phyloP scores from a whole-genome alignment of 2,113 vertebrate species.

The Xiphophorus couchianus region DNA sequence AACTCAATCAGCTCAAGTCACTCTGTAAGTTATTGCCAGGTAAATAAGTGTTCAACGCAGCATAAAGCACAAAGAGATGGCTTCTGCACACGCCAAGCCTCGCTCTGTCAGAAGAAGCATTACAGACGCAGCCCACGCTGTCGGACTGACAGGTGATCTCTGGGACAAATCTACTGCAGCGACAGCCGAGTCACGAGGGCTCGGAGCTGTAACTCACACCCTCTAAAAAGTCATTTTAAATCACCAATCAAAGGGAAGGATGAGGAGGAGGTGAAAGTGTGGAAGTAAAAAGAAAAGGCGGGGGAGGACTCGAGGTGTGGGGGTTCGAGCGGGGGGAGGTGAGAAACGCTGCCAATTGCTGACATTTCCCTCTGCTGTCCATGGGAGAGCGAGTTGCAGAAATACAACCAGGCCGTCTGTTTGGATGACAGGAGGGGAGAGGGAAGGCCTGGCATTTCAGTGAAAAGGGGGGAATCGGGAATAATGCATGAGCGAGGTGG shows the following conservation, averaged over 20 bases:
- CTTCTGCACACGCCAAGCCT: background rate
- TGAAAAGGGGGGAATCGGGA: constrained; percentile 19
- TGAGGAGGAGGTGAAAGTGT: constrained; percentile 38
- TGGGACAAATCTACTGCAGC: background rate
- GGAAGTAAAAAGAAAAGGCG: background rate
- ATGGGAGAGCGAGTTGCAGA: constrained; percentile 33
- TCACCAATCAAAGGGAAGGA: constrained; percentile 5
- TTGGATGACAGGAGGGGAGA: constrained; percentile 24
- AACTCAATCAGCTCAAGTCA: background rate
- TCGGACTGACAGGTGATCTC: constrained; percentile 21
- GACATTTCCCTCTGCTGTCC: constrained; percentile 51
- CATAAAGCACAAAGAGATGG: background rate
- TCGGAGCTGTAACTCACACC: constrained; percentile 11
- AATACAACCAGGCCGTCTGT: constrained; percentile 27
- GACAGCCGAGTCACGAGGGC: constrained; percentile 2
- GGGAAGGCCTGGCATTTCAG: constrained; percentile 51
- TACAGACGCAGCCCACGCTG: background rate
- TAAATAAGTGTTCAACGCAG: background rate
- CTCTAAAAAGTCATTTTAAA: constrained; percentile 11
- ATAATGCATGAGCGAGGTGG: constrained; percentile 50
- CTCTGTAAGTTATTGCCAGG: background rate
- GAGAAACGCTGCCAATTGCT: constrained; percentile 29
- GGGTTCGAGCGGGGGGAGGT: background rate
- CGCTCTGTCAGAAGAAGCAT: background rate
- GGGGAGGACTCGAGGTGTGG: background rate